Conservation (phyloP, 2,113 vertebrate genomes). For the Tenrec ecaudatus region DNA sequence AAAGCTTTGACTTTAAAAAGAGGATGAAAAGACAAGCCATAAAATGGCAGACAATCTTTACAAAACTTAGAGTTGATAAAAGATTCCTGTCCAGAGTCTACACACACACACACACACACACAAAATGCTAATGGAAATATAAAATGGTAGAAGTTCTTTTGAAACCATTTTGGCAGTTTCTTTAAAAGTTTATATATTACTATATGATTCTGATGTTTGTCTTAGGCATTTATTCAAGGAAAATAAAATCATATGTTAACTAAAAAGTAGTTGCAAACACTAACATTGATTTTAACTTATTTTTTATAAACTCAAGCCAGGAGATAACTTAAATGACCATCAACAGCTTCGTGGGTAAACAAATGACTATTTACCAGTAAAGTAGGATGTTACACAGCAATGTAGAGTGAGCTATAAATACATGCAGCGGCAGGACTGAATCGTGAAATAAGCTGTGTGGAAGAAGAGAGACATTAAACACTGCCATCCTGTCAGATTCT, state of each 20-base stretch:
- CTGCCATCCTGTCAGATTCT: not conserved
- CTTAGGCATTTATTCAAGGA: slow-evolving; percentile 14
- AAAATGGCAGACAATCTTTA: not conserved
- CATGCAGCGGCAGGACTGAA: not conserved
- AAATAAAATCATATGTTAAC: not conserved
- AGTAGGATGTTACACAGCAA: not conserved
- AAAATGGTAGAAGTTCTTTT: too few species aligned
- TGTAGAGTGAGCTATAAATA: not conserved
- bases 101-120: too few species aligned
- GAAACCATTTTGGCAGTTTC: not conserved
- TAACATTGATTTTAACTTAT: not conserved
- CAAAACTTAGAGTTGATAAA: not conserved
- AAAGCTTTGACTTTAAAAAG: not conserved
- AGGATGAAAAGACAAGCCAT: not conserved
- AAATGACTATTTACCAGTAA: not conserved
- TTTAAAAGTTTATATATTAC: not conserved
- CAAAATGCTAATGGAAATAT: too few species aligned
- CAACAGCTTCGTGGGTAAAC: not conserved
- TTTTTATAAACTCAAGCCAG: not conserved
- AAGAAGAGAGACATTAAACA: not conserved
- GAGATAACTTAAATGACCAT: not conserved
- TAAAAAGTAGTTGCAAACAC: not conserved
- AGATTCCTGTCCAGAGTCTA: not conserved
- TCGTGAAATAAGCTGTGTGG: not conserved
- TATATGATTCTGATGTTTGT: not conserved